Evolutionary conservation across 2,113 vertebrate genomes (phyloP), one percentile per base, ranked within the genome.

Genomic region (Pycnonotus jocosus): DNA sequence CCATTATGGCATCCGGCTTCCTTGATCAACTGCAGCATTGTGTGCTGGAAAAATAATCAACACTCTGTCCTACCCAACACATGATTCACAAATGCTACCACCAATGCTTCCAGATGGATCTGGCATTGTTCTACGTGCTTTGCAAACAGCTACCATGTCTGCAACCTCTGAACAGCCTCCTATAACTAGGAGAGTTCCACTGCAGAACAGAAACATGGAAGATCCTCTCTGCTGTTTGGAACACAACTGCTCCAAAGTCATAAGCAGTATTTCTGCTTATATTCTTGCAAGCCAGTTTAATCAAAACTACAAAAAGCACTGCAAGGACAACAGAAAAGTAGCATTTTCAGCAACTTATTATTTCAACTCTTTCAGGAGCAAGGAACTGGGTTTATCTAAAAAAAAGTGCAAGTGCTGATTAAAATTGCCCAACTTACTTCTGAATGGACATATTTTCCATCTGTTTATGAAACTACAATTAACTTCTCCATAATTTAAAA

Each of bases 11-110:
- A 99, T 51, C 99, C 98, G 7, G 98, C 98, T 83, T 99, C 99
- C 97, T 99, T 99, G 91, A 99, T 98, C 95, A 99, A 95, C 97
- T 99, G 99, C 95, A 99, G 98, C 99, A 99, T 99, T 1, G 99
- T 98, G 97, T 99, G 99, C 99, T 99, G 90, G 27, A 88, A 66
- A 78, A 22, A 53, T 2, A 60, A 45, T 19, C 45, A 42, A 61
- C 91, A 45, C 93, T 58, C 24, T 64, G 69, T 58, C 38, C 90
- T 13, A 33, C 30, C 10, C 35, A 50, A 16, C 27, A 44, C 4
- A 0, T 0, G 1, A 60, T 2, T 19, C 71, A 38, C 22, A 28
- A 61, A 31, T 1, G 22, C 30, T 44, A 53, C 22, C 68, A 62
- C 47, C 38, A 35, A 8, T 12, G 71, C 50, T 50, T 64, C 70